Evolutionary conservation across 2,113 vertebrate species (phyloP), one percentile per base, ranked within the genome.

Genomic region (Chloropsis hardwickii): DNA sequence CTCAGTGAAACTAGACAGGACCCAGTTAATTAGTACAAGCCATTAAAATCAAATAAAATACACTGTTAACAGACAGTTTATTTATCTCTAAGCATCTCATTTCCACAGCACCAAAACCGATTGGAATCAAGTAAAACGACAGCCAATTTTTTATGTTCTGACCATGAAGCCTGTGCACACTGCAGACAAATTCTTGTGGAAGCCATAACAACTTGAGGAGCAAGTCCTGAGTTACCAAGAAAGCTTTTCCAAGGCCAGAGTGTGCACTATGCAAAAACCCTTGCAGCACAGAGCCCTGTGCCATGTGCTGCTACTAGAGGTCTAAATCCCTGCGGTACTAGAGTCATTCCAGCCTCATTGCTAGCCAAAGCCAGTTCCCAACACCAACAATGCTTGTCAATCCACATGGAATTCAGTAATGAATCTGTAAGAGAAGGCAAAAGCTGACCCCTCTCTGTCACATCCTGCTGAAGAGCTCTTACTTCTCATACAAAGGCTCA

Each of bases 21-120:
- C 50, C 61, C 64, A 80, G 50, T 83, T 96, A 95, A 96, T 96
- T 94, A 97, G 57, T 37, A 86, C n/a, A 77, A 73, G 51, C 37
- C 69, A 94, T 92, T 90, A 94, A 95, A 95, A 77, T 10, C 33
- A 79, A 90, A 91, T 66, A 74, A 95, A 88, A 96, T 71, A 1
- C 33, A 62, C 18, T 15, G 39, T 83, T 89, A 93, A 81, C 0
- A 6, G 61, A 25, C 60, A 84, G 9, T 40, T 94, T 96, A 86
- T 87, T 94, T 96, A 95, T 91, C 95, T 79, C 84, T 76, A 88
- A 81, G 42, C 37, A 64, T 90, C 86, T 88, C 24, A 17, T 93
- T 92, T 81, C 44, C 39, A 66, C 61, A 78, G 65, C 47, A 80
- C 13, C 3, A 1, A 53, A 91, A 95, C 12, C 48, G 88, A 84